A percentile compares a stretch with the other conserved stretches of the same genome.
phyloP scores from a whole-genome alignment of 2,113 vertebrate genomes.

The Anser brachyrhynchus region DNA sequence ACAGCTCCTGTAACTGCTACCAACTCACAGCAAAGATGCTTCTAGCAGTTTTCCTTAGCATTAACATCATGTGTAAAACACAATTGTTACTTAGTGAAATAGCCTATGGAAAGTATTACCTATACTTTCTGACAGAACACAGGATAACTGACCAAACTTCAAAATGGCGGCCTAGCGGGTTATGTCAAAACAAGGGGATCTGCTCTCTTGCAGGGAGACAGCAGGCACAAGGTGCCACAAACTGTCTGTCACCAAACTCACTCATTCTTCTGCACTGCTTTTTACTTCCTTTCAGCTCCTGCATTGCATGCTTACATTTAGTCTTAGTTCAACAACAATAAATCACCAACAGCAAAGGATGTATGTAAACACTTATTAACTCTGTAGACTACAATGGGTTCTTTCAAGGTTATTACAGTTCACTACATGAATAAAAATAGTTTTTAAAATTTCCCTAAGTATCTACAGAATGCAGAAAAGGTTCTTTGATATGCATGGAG shows the following conservation, averaged over 20 bases:
- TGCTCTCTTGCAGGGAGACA: neutral
- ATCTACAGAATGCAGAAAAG: conserved; percentile 21
- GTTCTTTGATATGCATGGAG: neutral
- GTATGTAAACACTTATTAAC: conserved; percentile 33
- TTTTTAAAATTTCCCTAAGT: neutral
- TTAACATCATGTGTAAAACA: neutral
- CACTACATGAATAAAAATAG: conserved; percentile 16
- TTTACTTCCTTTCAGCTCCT: conserved; percentile 27
- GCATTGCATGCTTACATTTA: neutral
- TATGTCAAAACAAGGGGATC: neutral
- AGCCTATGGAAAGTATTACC: neutral
- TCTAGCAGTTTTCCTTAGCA: neutral
- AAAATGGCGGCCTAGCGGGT: rapidly evolving
- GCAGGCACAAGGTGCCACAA: neutral
- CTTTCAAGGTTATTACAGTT: conserved; percentile 53
- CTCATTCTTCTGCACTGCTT: neutral
- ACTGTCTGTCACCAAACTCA: neutral
- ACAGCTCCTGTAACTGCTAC: neutral
- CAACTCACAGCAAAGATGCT: neutral
- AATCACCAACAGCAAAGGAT: conserved; percentile 54
- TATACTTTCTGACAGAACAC: rapidly evolving
- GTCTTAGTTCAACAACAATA: conserved; percentile 54
- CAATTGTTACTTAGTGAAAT: neutral
- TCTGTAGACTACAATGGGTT: conserved; percentile 18
- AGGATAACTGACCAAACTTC: neutral